phyloP scores from a whole-genome alignment of 2,888 invertebrate genomes.

The Leptura quadrifasciata region DNA sequence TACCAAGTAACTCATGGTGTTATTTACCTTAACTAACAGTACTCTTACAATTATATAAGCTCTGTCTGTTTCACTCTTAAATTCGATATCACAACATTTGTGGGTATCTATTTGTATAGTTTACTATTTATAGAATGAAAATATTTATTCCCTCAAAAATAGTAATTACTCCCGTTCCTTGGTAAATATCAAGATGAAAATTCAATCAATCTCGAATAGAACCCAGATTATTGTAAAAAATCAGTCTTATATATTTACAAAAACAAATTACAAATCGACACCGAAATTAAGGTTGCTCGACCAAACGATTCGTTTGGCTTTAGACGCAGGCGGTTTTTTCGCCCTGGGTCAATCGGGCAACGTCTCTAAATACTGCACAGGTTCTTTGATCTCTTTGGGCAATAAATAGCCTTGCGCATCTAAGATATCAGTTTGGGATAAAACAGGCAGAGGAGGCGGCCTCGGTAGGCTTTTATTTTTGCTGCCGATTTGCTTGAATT shows the following conservation, averaged over 20 bases:
- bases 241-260: constrained; percentile 33
- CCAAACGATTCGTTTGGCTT: constrained; percentile 29
- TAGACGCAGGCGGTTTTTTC: not conserved
- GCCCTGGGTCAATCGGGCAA: constrained; percentile 70
- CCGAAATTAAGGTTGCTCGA: not conserved
- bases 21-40: not conserved
- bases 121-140: not conserved
- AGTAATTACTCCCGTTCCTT: not conserved
- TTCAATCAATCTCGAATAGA: not conserved
- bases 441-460: constrained; percentile 76
- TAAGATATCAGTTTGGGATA: constrained; percentile 74
- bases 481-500: constrained; percentile 57
- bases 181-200: constrained; percentile 2
- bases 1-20: constrained; percentile 2
- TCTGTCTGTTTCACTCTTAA: not conserved
- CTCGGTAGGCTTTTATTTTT: constrained; percentile 72
- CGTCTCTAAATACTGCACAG: constrained; percentile 71
- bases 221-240: constrained; percentile 9
- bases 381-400: constrained; percentile 73
- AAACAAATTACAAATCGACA: constrained; percentile 27
- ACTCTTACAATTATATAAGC: not conserved
- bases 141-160: constrained; percentile 1
- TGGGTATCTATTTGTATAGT: constrained; percentile 15
- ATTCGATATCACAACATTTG: constrained; percentile 22
- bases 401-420: constrained; percentile 83